phyloP scores from a whole-genome alignment of 1,140 invertebrate genomes.

The Drosophila arawakana region DNA sequence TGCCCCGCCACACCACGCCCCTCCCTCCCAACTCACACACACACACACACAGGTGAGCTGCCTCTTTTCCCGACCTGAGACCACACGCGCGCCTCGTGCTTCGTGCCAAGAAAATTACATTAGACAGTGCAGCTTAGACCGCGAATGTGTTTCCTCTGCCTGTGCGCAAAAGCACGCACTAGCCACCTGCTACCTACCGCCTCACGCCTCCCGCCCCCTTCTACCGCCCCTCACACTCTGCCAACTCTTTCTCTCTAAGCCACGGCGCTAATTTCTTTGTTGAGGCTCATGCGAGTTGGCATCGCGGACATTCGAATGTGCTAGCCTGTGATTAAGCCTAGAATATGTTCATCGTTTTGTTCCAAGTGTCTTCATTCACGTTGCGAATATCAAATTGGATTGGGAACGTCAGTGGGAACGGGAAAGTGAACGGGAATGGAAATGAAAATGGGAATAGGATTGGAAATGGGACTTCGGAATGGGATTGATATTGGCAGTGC shows the following conservation, averaged over 20 bases:
- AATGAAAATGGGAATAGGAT: background rate
- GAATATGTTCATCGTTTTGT: constrained; percentile 80
- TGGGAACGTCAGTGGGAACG: constrained; percentile 18
- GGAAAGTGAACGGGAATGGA: constrained; percentile 8
- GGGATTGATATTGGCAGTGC: constrained; percentile 1
- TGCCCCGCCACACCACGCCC: constrained; percentile 26
- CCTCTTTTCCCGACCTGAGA: constrained; percentile 36
- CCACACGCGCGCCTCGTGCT: constrained; percentile 62
- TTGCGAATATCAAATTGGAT: constrained; percentile 15
- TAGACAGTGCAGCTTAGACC: constrained; percentile 48
- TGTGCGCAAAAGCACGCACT: constrained; percentile 42
- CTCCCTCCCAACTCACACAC: constrained; percentile 9
- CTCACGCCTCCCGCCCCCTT: constrained; percentile 4
- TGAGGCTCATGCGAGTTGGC: constrained; percentile 75
- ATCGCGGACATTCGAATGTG: constrained; percentile 74
- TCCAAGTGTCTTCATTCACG: constrained; percentile 60
- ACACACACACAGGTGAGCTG: constrained; percentile 46
- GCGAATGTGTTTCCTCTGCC: constrained; percentile 12
- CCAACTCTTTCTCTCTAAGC: background rate
- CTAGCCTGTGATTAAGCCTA: constrained; percentile 74
- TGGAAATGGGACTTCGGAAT: no score
- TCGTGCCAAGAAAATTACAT: constrained; percentile 76
- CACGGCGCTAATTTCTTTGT: constrained; percentile 78
- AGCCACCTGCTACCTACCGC: constrained; percentile 14
- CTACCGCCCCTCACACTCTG: background rate